Evolutionary conservation across 2,888 invertebrate species (phyloP), one percentile per base, ranked within the genome.

Genomic region (Lasioglossum morio): DNA sequence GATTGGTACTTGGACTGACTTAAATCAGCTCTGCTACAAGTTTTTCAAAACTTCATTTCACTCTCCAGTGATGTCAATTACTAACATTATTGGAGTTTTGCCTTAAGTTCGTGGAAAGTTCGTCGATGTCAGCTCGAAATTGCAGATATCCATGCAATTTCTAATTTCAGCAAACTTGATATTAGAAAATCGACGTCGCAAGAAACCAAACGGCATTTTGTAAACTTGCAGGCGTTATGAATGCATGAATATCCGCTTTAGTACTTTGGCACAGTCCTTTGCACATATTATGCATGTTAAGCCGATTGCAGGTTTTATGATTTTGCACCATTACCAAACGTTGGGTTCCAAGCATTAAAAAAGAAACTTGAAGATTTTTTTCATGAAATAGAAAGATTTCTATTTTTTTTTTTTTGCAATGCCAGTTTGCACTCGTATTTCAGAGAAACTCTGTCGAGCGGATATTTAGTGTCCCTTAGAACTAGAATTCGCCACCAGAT

Each of bases 391-490:
- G 1, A n/a, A 12, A n/a, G 57, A n/a, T 57, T 10, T 57, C n/a
- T n/a, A 12, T 12, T 57, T n/a, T 57, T 37, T 37, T 34, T 34
- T 37, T 37, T 3, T n/a, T n/a, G n/a, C 1, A 12, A n/a, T 57
- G n/a, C 3, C 57, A 57, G 57, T n/a, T 12, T 12, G 4, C n/a
- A n/a, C 7, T 8, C 48, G 48, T 48, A 57, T 57, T 57, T 57
- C n/a, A 57, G n/a, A n/a, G 57, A 57, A n/a, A 57, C 57, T 4
- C 57, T 12, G 57, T 57, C 57, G 12, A n/a, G 57, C n/a, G 57
- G 57, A 57, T 57, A 57, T 57, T 57, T 57, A 57, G 57, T 57
- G 57, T 57, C 12, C 57, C n/a, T 57, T n/a, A 57, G n/a, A 57
- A 57, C 57, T n/a, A 57, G 23, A n/a, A 57, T 10, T 57, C 57